Base-by-base conservation (phyloP, 2,113 vertebrate species). In the Gobio gobio region DNA sequence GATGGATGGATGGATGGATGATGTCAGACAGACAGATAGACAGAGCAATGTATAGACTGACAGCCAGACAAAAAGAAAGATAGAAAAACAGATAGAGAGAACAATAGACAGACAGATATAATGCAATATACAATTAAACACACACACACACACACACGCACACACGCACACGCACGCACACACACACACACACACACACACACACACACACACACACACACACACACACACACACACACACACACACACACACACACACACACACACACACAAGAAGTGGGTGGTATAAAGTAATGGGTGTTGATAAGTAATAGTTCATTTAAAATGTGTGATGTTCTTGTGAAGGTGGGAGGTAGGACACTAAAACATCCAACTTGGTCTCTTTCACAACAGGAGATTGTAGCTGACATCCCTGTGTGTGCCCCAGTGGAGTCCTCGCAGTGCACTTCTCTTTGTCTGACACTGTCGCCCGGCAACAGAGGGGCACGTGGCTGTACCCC, bases 351-450 rank as follows among this genome's bases (percentile, higher is more conserved):
- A 76, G 10, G 80, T 16, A 24, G 40, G 0, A 5, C 0, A 2
- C 40, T 26, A 83, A 20, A 73, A 36, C 49, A 29, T 59, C 33
- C 10, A 16, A 43, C 20, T 78, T 40, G 0, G 33, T 16, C 43
- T 59, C 33, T 78, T 78, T 43, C 54, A 16, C 76, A 59, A 59
- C 76, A 78, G 76, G 82, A 74, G 70, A 83, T 61, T 33, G 82
- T 74, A 61, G 68, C 54, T 75, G 82, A 61, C 82, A 74, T 83
- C 70, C 54, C 54, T 47, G 54, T 10, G 14, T 58, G 54, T 20
- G 51, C 68, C 54, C 70, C 82, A 45, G 54, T 33, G 82, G 76
- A 59, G 76, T 59, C 76, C 36, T 78, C 22, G 14, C 54, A 16
- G 36, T 45, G 33, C 33, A 43, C 76, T 61, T 7, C 54, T 74